A percentile compares a stretch with the other conserved stretches of the same genome.
Evolutionary conservation across 2,888 invertebrate species (phyloP).

Genomic region (Eustalomyia histrio): DNA sequence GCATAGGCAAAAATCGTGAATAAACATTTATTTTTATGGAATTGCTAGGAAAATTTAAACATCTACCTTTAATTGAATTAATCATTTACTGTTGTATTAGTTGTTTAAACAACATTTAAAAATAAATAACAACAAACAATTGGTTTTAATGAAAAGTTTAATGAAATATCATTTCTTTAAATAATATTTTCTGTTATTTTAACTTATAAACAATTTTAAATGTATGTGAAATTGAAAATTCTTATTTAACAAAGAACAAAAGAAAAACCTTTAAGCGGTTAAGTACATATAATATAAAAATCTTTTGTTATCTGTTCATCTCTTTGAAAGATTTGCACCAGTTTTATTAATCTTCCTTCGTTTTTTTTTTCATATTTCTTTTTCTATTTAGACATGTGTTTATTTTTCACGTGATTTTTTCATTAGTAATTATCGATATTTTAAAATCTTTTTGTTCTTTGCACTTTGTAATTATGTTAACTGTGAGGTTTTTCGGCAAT

Average conservation of each 20-base stretch:
- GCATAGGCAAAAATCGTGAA: no score
- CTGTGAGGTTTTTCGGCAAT: slow-evolving; percentile 30
- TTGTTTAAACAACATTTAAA: no score
- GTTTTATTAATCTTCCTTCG: neutral
- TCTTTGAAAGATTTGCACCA: slow-evolving; percentile 5
- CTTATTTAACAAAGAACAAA: slow-evolving; percentile 8
- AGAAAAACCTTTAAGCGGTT: neutral
- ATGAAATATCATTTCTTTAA: no score
- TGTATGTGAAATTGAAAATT: neutral
- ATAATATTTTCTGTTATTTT: no score
- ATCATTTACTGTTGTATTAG: no score
- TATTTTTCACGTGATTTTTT: slow-evolving; percentile 1
- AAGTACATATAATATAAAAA: slow-evolving; percentile 4
- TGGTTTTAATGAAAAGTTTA: no score
- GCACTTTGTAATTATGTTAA: slow-evolving; percentile 26
- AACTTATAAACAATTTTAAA: no score
- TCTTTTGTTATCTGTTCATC: slow-evolving; percentile 4
- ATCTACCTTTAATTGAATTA: no score
- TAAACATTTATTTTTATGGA: no score
- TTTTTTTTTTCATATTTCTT: neutral
- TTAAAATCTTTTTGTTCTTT: slow-evolving; percentile 12
- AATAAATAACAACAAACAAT: no score
- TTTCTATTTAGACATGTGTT: slow-evolving; percentile 36
- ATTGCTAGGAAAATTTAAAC: no score
- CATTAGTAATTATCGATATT: slow-evolving; percentile 43